Conservation (phyloP, 2,888 invertebrate species). For the Ophraella communa region DNA sequence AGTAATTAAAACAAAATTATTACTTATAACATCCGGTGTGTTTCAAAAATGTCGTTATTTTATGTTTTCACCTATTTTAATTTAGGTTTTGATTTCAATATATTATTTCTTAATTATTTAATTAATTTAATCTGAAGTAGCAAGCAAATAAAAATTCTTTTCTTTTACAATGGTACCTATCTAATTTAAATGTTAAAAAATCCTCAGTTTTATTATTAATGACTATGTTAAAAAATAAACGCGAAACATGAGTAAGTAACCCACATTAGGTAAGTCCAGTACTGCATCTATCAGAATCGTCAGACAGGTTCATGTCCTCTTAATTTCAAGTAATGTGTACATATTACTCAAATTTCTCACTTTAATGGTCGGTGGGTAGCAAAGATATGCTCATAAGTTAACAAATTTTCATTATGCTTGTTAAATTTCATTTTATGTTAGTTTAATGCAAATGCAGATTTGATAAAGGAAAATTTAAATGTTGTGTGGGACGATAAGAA, state of each 20-base stretch:
- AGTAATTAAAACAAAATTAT: too few relatives aligned
- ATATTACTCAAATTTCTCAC: constrained; percentile 12
- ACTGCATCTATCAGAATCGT: neutral
- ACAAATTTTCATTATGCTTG: constrained; percentile 11
- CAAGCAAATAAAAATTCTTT: too few relatives aligned
- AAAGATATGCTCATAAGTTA: constrained; percentile 6
- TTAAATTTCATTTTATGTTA: constrained; percentile 10
- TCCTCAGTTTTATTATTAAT: too few relatives aligned
- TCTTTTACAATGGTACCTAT: too few relatives aligned
- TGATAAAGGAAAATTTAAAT: constrained; percentile 18
- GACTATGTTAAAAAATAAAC: too few relatives aligned
- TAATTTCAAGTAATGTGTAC: constrained; percentile 19
- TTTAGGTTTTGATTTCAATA: too few relatives aligned
- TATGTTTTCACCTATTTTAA: too few relatives aligned
- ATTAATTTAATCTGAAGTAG: too few relatives aligned
- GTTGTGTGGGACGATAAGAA: constrained; percentile 24
- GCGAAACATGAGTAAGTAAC: neutral
- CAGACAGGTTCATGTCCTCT: constrained; percentile 21
- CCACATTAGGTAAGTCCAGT: neutral
- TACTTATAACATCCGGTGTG: too few relatives aligned
- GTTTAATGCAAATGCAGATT: constrained; percentile 19
- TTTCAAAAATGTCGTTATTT: too few relatives aligned
- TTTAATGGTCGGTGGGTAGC: constrained; percentile 9
- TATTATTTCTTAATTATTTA: too few relatives aligned
- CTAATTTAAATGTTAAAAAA: too few relatives aligned